Evolutionary conservation across 2,888 invertebrate genomes (phyloP).

Genomic region (Acanthosoma haemorrhoidale): DNA sequence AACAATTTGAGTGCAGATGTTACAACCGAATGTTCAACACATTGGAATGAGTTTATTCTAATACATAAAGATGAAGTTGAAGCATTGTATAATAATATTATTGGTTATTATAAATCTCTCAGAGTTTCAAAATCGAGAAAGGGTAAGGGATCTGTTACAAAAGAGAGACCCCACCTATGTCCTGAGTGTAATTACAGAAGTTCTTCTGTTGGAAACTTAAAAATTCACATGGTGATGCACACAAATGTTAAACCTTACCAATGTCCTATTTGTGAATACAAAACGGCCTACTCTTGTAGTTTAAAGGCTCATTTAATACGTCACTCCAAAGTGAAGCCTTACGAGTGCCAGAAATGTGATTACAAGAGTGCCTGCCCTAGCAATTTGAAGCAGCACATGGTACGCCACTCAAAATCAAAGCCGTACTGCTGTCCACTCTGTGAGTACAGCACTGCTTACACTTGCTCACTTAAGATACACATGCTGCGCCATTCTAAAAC

Average conservation of each 20-base stretch:
- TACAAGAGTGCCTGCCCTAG: not conserved
- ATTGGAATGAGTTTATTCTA: not conserved
- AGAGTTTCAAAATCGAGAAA: not conserved
- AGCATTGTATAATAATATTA: not conserved
- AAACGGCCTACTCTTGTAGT: not conserved
- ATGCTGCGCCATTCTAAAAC: not conserved
- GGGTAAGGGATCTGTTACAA: not conserved
- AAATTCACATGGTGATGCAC: not conserved
- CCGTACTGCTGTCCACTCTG: not conserved
- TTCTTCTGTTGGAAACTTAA: not conserved
- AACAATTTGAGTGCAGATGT: not conserved
- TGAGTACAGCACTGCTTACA: not conserved
- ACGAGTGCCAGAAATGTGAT: not conserved
- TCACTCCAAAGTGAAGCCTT: not conserved
- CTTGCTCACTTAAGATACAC: not conserved
- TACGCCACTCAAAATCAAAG: not conserved
- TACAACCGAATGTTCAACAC: not conserved
- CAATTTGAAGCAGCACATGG: not conserved
- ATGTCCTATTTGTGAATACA: not conserved
- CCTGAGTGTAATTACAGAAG: not conserved
- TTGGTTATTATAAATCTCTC: not conserved
- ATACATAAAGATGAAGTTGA: not conserved
- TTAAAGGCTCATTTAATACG: not conserved
- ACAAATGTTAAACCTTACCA: not conserved
- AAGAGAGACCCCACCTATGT: not conserved